phyloP scores from a whole-genome alignment of 37 sponge, comb jelly and placozoan genomes.

The Lycopodina hypogea region DNA sequence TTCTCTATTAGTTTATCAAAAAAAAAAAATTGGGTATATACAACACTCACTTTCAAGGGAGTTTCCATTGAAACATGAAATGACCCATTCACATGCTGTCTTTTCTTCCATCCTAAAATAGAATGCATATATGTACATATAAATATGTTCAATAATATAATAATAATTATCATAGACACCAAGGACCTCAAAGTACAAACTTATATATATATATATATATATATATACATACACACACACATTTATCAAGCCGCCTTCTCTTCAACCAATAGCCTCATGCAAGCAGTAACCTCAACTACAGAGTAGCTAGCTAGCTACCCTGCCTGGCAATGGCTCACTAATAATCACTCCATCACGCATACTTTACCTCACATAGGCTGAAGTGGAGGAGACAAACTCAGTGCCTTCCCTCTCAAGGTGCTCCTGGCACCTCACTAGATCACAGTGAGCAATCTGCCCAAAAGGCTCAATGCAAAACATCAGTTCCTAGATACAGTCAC shows the following conservation, averaged over 20 bases:
- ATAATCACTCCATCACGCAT: no score
- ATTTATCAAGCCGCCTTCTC: no score
- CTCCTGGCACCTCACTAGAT: background rate
- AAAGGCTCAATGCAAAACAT: slow-evolving; percentile 13
- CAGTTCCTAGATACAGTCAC: slow-evolving; percentile 15
- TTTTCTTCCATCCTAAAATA: slow-evolving; percentile 22
- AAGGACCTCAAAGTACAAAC: background rate
- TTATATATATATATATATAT: background rate
- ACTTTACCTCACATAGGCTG: background rate
- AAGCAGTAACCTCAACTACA: no score
- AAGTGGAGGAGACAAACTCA: background rate
- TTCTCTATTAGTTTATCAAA: no score
- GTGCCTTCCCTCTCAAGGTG: background rate
- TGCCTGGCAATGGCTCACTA: no score
- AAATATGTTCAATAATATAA: no score
- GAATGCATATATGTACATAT: no score
- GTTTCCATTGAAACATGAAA: slow-evolving; percentile 32
- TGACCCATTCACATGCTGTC: slow-evolving; percentile 23
- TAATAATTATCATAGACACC: background rate
- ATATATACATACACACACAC: no score
- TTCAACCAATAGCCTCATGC: no score
- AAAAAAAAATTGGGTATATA: background rate
- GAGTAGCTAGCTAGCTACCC: no score
- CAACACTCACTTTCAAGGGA: slow-evolving; percentile 14
- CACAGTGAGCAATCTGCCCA: slow-evolving; percentile 19